phyloP scores from a whole-genome alignment of 1,140 invertebrate species.

The Hesperophylax magnus region DNA sequence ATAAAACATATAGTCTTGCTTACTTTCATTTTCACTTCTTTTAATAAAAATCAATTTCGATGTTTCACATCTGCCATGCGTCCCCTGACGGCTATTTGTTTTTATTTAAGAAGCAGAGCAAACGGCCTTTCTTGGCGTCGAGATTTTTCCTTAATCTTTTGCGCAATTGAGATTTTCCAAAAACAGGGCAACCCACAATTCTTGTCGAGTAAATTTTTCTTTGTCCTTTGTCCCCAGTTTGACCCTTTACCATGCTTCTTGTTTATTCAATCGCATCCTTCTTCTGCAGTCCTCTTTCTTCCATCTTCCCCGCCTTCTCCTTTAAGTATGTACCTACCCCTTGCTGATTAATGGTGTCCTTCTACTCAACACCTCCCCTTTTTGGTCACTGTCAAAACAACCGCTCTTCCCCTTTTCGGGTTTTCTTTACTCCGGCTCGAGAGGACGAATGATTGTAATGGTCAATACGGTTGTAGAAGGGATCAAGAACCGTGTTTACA shows the following conservation, averaged over 20 bases:
- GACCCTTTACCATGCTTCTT: slow-evolving; percentile 18
- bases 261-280: slow-evolving; percentile 21
- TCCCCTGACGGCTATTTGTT: no score
- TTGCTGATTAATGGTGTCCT: slow-evolving; percentile 25
- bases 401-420: background rate
- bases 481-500: no score
- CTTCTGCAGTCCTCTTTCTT: slow-evolving; percentile 7
- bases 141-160: no score
- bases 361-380: slow-evolving; percentile 6
- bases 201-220: background rate
- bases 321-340: background rate
- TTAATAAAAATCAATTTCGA: no score
- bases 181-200: no score
- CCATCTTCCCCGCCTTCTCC: slow-evolving; percentile 4
- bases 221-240: background rate
- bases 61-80: no score
- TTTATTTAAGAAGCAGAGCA: no score
- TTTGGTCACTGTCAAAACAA: slow-evolving; percentile 33
- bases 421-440: background rate
- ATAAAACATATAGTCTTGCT: no score
- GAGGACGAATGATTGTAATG: slow-evolving; percentile 25
- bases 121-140: no score
- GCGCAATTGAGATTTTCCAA: no score
- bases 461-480: background rate
- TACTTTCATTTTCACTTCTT: no score